A percentile compares a stretch with the other conserved stretches of the same genome.
Conservation (phyloP, 2,797 vertebrate genomes). For the Enteromius unitaeniatus region DNA sequence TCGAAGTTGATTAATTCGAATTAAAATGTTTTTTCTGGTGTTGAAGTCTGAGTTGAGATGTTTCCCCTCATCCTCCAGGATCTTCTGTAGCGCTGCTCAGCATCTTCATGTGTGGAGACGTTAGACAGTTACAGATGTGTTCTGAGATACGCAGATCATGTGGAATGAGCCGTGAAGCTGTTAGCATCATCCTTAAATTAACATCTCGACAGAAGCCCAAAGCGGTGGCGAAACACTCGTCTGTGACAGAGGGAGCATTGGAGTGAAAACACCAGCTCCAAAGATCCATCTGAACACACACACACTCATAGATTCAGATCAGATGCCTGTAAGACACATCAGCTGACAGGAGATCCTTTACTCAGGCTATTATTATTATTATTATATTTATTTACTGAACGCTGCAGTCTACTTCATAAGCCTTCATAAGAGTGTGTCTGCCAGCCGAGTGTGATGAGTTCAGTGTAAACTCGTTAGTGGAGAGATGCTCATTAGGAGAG, state of each 20-base stretch:
- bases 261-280: not conserved
- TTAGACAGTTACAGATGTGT: not conserved
- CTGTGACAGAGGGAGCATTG: not conserved
- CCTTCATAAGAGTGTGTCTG: not conserved
- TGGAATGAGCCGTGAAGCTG: constrained; percentile 6
- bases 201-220: not conserved
- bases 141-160: not conserved
- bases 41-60: not conserved
- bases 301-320: not conserved
- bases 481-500: constrained; percentile 3
- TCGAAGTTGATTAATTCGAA: not conserved
- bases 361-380: not conserved
- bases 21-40: not conserved
- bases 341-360: not conserved
- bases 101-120: not conserved
- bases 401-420: not conserved
- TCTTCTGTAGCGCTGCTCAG: too few species aligned
- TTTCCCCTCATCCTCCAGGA: not conserved
- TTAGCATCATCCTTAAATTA: not conserved
- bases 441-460: not conserved
- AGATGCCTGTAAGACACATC: not conserved
- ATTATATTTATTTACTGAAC: not conserved
- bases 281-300: not conserved
- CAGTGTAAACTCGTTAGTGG: not conserved
- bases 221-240: not conserved